These are phyloP conservation scores for Myotis yumanensis DNA, from an alignment of 2,113 vertebrate genomes.

Conservation along the genomic window DNA sequence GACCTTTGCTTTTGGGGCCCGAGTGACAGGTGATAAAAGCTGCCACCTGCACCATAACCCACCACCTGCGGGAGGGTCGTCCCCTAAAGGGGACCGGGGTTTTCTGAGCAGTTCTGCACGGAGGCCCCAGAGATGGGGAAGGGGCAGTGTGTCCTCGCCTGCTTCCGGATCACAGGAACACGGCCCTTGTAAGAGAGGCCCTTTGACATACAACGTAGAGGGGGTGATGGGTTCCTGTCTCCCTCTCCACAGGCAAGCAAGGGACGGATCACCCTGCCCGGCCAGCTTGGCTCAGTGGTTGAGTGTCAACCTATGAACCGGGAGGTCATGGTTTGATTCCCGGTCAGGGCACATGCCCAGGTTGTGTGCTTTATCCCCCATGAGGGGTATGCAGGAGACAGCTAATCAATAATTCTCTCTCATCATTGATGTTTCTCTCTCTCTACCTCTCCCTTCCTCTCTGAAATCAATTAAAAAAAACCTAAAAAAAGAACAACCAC, in stretches of 20 bases:
- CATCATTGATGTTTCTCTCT: too few species aligned
- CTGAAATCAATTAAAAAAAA: not conserved
- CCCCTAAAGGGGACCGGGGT: not conserved
- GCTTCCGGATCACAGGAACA: not conserved
- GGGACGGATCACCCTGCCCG: too few species aligned
- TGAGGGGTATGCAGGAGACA: too few species aligned
- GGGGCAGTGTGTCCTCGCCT: fast-evolving
- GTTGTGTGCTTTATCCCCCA: too few species aligned
- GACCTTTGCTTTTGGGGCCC: constrained; percentile 1
- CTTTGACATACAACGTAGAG: not conserved
- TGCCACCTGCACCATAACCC: constrained; percentile 44
- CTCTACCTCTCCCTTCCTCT: too few species aligned
- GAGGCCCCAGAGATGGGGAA: not conserved
- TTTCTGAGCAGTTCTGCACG: not conserved
- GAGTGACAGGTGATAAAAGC: constrained; percentile 38
- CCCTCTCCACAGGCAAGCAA: too few species aligned
- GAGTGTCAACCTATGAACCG: too few species aligned
- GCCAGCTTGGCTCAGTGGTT: too few species aligned
- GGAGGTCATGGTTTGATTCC: too few species aligned
- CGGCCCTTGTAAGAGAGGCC: not conserved
- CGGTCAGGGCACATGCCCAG: too few species aligned
- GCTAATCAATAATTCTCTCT: too few species aligned
- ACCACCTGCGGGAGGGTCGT: not conserved
- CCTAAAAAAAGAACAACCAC: not conserved
- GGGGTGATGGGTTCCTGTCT: too few species aligned